phyloP scores from a whole-genome alignment of 2,888 invertebrate genomes.

The Temnothorax ravouxi region DNA sequence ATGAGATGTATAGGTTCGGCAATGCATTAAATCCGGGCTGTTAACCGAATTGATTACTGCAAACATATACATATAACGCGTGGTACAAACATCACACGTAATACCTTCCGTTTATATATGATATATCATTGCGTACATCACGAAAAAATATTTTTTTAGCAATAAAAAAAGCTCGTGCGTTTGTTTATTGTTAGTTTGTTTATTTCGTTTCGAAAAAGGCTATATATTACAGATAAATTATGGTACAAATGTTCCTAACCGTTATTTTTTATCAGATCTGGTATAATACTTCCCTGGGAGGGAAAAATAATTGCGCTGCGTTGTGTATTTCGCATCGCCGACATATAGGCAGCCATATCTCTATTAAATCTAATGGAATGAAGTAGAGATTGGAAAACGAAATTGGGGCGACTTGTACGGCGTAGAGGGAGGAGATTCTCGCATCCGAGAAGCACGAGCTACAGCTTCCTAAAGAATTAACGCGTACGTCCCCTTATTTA shows the following conservation, averaged over 20 bases:
- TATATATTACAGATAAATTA: slow-evolving; percentile 21
- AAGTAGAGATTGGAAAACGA: slow-evolving; percentile 43
- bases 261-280: not conserved
- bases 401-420: slow-evolving; percentile 14
- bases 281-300: not conserved
- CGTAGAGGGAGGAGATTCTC: slow-evolving; percentile 16
- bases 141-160: not conserved
- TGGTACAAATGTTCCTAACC: not conserved
- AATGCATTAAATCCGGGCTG: not conserved
- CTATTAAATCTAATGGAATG: slow-evolving; percentile 27
- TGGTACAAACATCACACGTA: not conserved
- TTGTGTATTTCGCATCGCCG: slow-evolving; percentile 3
- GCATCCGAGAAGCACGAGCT: slow-evolving; percentile 6
- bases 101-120: not conserved
- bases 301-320: not conserved
- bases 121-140: not conserved
- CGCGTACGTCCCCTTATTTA: slow-evolving; percentile 72
- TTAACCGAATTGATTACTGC: slow-evolving; percentile 16
- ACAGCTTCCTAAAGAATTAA: slow-evolving; percentile 39
- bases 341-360: not conserved
- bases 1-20: not conserved
- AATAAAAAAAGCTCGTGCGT: not conserved
- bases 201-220: not conserved
- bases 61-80: not conserved
- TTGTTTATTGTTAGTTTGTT: not conserved